Evolutionary conservation across 1,140 invertebrate genomes (phyloP).

Genomic region (Globodera rostochiensis): DNA sequence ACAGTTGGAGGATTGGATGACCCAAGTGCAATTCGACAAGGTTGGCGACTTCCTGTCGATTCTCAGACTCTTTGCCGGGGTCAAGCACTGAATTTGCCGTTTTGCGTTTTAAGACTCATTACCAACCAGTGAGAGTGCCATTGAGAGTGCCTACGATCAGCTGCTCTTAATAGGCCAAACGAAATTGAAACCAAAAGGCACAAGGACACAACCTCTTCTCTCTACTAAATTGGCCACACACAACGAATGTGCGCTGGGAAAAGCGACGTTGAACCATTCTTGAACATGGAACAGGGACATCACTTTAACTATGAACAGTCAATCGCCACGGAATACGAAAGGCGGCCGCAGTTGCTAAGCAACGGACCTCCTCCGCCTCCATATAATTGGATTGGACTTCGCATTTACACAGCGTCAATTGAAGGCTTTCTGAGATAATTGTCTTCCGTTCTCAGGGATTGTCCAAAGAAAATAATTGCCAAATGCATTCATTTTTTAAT

Average conservation of each 20-base stretch:
- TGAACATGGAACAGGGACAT: constrained; percentile 55
- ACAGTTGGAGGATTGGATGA: constrained; percentile 44
- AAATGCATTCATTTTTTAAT: too few species aligned
- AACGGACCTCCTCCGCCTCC: background rate
- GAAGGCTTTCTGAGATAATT: too few species aligned
- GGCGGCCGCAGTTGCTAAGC: background rate
- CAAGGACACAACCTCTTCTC: constrained; percentile 33
- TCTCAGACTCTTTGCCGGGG: constrained; percentile 48
- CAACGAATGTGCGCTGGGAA: constrained; percentile 29
- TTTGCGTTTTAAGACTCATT: background rate
- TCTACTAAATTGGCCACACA: constrained; percentile 38
- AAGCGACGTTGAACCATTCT: constrained; percentile 45
- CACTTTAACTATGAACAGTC: background rate
- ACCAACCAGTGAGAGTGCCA: constrained; percentile 34
- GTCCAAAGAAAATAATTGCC: too few species aligned
- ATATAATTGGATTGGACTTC: too few species aligned
- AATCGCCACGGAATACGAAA: background rate
- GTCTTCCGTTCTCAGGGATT: too few species aligned
- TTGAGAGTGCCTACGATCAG: constrained; percentile 47
- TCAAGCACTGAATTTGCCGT: constrained; percentile 32
- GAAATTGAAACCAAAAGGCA: background rate
- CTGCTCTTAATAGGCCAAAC: constrained; percentile 41
- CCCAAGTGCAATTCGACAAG: constrained; percentile 40
- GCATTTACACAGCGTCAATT: too few species aligned
- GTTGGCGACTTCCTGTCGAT: constrained; percentile 45